A percentile compares a stretch with the other conserved stretches of the same genome.
These are phyloP conservation scores for Trachymyrmex cornetzi DNA, from an alignment of 1,140 invertebrate species.

Conservation along the genomic window DNA sequence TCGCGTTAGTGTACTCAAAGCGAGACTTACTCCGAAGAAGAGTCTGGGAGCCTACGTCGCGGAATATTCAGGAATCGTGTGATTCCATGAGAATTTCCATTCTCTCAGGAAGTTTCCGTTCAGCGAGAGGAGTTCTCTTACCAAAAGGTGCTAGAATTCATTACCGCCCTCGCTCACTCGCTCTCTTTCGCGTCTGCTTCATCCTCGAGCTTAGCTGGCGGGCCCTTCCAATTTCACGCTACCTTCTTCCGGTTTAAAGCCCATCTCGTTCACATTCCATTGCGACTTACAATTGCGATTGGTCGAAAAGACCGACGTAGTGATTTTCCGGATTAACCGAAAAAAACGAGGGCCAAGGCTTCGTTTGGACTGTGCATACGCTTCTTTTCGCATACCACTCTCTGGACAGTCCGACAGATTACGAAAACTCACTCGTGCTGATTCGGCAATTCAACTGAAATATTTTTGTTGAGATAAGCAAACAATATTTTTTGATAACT, in stretches of 20 bases:
- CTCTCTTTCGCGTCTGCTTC: conserved; percentile 29
- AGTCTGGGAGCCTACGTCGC: conserved; percentile 48
- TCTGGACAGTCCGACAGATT: neutral
- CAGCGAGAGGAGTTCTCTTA: conserved; percentile 26
- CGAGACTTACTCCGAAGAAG: conserved; percentile 38
- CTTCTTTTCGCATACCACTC: conserved; percentile 41
- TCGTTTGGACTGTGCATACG: conserved; percentile 13
- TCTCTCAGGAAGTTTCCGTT: conserved; percentile 50
- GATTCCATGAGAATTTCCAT: conserved; percentile 53
- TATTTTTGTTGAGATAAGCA: conserved; percentile 32
- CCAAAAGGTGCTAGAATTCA: conserved; percentile 51
- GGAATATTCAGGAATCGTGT: conserved; percentile 59
- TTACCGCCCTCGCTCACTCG: conserved; percentile 4
- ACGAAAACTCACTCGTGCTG: neutral
- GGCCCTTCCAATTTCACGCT: conserved; percentile 72
- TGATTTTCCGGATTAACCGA: conserved; percentile 39
- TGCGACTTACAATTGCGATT: conserved; percentile 37
- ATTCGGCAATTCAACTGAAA: conserved; percentile 17
- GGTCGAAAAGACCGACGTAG: conserved; percentile 27
- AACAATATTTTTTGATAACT: conserved; percentile 13
- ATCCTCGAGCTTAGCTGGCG: conserved; percentile 44
- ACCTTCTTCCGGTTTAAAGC: conserved; percentile 68
- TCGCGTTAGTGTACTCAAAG: conserved; percentile 43
- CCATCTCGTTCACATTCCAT: conserved; percentile 39
- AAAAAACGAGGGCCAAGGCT: conserved; percentile 24